Percentiles rank a stretch among this genome's conserved stretches.
Evolutionary conservation across 2,888 invertebrate species (phyloP).

Genomic region (Leptothorax acervorum): DNA sequence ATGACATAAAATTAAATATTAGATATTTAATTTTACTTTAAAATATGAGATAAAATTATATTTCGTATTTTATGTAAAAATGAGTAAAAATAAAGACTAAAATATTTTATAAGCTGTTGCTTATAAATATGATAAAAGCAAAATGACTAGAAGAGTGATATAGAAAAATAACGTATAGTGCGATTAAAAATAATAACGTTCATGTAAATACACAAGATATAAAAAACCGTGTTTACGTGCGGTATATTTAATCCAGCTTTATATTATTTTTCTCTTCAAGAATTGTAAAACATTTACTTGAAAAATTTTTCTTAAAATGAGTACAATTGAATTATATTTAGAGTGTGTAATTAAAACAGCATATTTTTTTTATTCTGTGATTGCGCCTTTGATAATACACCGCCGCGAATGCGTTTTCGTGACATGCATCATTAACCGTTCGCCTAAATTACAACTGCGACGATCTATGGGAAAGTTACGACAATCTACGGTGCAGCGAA

Average conservation of each 20-base stretch:
- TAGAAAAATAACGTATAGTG: background rate
- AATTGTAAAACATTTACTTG: background rate
- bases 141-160: background rate
- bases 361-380: background rate
- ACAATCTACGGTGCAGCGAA: slow-evolving; percentile 19
- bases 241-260: background rate
- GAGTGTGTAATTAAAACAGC: background rate
- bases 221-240: background rate
- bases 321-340: background rate
- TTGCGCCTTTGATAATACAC: background rate
- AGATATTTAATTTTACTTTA: no score
- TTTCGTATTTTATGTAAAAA: background rate
- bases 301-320: background rate
- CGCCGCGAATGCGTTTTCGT: slow-evolving; percentile 3
- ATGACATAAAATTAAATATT: background rate
- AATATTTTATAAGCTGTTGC: background rate
- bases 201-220: background rate
- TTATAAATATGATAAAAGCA: background rate
- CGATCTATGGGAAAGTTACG: slow-evolving; percentile 23
- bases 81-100: background rate
- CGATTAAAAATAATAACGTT: background rate
- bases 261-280: background rate
- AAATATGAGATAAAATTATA: no score
- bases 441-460: slow-evolving; percentile 9
- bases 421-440: slow-evolving; percentile 14